Base-by-base conservation (phyloP, 2,888 invertebrate species). In the Oegoconia quadripuncta region DNA sequence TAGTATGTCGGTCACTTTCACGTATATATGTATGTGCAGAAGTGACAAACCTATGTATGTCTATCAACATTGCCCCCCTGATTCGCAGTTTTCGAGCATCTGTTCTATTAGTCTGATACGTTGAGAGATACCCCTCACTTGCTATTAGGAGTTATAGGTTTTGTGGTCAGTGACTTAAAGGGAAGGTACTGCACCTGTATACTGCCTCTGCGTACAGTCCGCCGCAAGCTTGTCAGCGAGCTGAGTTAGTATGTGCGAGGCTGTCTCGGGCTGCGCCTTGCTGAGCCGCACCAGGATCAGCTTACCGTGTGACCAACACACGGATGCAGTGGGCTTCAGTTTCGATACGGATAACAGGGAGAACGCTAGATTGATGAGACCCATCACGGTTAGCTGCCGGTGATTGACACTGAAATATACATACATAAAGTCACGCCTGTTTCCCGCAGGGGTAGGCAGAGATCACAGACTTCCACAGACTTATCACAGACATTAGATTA, bases 321-420 rank as follows among this genome's bases (percentile, higher is more conserved):
- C 50, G 0, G 43, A 35, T 0, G 79, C 69, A 3, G 50, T 46
- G 0, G 71, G 64, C 46, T 69, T 68, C 1, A 44, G n/a, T 0
- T 64, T 60, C 0, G 66, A 44, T 22, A 73, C 66, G 1, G 62
- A 52, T 1, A 87, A 72, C 0, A 88, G 52, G 0, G 64, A 46
- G 39, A 84, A 79, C 1, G 80, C 76, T 3, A 88, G 47, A 52
- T 75, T 66, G 38, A 88, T 81, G 1, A 88, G 64, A 2, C 88
- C 88, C 1, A 73, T 47, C 0, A 72, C 71, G 4, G 82, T 88
- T 9, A 82, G 52, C 20, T 84, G 72, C 1, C 79, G 73, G 40
- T 84, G 80, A 40, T 77, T 76, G n/a, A 69, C 72, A 22, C 88
- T 87, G 65, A 0, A 61, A 69, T 32, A 41, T 30, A 3, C 25